Conservation (phyloP, 2,113 vertebrate genomes). For the Rhombomys opimus region DNA sequence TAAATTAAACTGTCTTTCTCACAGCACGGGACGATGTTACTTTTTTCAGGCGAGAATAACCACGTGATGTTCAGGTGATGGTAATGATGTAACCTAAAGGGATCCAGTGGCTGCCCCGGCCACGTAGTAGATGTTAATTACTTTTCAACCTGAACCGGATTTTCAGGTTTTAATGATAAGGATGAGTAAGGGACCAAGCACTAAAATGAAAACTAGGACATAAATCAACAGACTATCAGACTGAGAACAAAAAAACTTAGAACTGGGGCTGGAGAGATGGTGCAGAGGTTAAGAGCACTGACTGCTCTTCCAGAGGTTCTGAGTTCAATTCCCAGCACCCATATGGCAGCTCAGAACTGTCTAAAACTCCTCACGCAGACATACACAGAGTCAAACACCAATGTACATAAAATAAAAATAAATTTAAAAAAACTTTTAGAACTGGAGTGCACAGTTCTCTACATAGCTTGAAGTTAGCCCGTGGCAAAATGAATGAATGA, state of each 20-base stretch:
- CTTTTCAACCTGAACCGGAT: background rate
- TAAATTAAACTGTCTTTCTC: background rate
- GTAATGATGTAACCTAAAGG: background rate
- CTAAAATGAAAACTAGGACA: constrained; percentile 29
- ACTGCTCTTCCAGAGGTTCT: too few relatives aligned
- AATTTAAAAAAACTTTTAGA: background rate
- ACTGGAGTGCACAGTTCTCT: background rate
- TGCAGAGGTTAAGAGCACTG: too few relatives aligned
- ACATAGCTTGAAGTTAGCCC: background rate
- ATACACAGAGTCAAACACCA: too few relatives aligned
- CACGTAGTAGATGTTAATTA: background rate
- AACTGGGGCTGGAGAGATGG: too few relatives aligned
- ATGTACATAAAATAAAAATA: too few relatives aligned
- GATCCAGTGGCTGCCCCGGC: background rate
- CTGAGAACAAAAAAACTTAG: background rate
- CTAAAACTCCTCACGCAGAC: too few relatives aligned
- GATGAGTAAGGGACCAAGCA: background rate
- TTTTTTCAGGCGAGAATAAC: background rate
- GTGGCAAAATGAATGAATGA: too few relatives aligned
- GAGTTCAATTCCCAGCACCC: too few relatives aligned
- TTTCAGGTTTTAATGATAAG: background rate
- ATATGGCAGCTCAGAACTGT: too few relatives aligned
- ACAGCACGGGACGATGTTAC: background rate
- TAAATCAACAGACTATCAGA: background rate
- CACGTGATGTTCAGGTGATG: background rate